phyloP scores from a whole-genome alignment of 1,140 invertebrate genomes.

The Meloidogyne chitwoodi region DNA sequence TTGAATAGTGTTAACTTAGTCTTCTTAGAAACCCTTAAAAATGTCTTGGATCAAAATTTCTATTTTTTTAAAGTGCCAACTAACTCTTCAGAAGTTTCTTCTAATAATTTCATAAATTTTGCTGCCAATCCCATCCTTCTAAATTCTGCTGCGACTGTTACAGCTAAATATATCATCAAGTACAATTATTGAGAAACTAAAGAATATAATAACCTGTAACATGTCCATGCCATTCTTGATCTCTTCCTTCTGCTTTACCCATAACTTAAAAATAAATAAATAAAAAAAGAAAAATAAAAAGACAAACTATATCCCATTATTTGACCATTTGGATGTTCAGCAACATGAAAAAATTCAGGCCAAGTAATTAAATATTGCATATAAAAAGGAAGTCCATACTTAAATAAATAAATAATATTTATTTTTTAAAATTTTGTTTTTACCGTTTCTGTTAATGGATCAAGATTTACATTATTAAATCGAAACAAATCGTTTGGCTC shows the following conservation, averaged over 20 bases:
- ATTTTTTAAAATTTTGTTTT: slow-evolving; percentile 62
- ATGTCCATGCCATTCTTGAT: slow-evolving; percentile 96
- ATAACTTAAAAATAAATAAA: slow-evolving; percentile 38
- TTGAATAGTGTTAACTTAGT: background rate
- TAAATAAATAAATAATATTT: slow-evolving; percentile 38
- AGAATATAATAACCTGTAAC: too few species aligned
- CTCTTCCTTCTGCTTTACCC: slow-evolving; percentile 75
- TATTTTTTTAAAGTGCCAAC: background rate
- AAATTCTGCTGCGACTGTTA: slow-evolving; percentile 91
- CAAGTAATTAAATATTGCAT: slow-evolving; percentile 94
- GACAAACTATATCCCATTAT: slow-evolving; percentile 97
- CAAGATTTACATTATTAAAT: slow-evolving; percentile 70
- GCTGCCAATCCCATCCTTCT: slow-evolving; percentile 83
- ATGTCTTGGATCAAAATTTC: background rate
- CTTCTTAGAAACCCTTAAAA: too few species aligned
- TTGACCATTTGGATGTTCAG: slow-evolving; percentile 85
- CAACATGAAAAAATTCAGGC: slow-evolving; percentile 98
- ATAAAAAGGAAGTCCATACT: slow-evolving; percentile 93
- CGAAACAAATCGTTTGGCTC: slow-evolving; percentile 31
- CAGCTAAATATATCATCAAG: slow-evolving; percentile 65
- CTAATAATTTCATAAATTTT: slow-evolving; percentile 85
- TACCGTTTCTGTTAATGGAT: slow-evolving; percentile 90
- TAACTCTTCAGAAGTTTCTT: slow-evolving; percentile 91
- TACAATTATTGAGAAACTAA: too few species aligned
- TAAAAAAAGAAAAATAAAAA: background rate